These are phyloP conservation scores for Drosophila glabriapex DNA, from an alignment of 2,888 invertebrate species.

Conservation along the genomic window DNA sequence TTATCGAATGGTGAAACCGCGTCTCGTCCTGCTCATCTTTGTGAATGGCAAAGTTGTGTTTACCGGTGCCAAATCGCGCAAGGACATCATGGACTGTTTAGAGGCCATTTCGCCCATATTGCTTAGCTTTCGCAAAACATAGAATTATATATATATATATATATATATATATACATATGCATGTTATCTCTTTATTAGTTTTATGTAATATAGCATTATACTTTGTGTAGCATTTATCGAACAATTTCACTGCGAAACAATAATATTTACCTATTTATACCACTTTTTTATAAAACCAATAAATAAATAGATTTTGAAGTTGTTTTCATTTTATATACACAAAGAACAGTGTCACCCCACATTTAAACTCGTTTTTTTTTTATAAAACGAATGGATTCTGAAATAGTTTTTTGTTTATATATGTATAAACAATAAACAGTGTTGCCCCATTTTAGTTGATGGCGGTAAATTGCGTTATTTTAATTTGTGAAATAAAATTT, in stretches of 20 bases:
- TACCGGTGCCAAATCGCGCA: constrained; percentile 95
- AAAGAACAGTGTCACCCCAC: constrained; percentile 20
- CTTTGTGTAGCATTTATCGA: constrained; percentile 39
- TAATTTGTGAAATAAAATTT: constrained; percentile 17
- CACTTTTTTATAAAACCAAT: constrained; percentile 1
- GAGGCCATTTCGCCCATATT: constrained; percentile 98
- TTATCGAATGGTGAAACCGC: constrained; percentile 98
- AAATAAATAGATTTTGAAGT: neutral
- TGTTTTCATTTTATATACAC: neutral
- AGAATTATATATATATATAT: constrained; percentile 59
- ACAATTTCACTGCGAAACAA: constrained; percentile 18
- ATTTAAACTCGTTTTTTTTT: neutral
- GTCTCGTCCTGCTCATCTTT: constrained; percentile 98
- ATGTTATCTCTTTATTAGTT: constrained; percentile 1
- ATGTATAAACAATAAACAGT: constrained; percentile 1
- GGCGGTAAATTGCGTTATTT: neutral
- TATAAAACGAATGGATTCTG: neutral
- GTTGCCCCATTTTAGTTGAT: neutral
- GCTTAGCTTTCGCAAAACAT: constrained; percentile 95
- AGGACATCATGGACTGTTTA: constrained; percentile 96
- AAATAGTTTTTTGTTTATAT: neutral
- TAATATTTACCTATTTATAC: constrained; percentile 2
- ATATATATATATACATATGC: neutral
- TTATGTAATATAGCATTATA: constrained; percentile 1
- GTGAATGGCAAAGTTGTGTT: constrained; percentile 99